Base-by-base conservation (phyloP, 2,113 vertebrate genomes). In the Arizona elegans region DNA sequence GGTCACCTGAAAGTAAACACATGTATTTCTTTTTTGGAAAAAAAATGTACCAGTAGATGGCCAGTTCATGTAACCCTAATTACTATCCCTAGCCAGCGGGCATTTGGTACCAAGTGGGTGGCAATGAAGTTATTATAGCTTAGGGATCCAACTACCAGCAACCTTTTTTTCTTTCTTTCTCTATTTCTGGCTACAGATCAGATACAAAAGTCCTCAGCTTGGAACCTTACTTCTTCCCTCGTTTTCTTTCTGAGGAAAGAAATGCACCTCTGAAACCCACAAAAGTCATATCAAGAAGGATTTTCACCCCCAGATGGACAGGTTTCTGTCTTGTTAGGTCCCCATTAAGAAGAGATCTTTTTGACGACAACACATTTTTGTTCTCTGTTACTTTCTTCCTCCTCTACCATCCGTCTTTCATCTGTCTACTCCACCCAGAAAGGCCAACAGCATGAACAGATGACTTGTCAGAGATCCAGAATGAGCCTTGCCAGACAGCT, bases 21-120 rank as follows among this genome's bases (percentile, higher is more conserved):
- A 0, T 85, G 94, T 88, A 17, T 95, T 91, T 87, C 53, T 90
- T 29, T 87, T 0, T 0, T 29, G 26, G 59, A 3, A 23, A 38
- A 29, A 24, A 21, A 81, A 81, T 81, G 33, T 81, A 54, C 88
- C 52, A 55, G 5, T 1, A 0, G 17, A 58, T 58, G 12, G n/a
- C 88, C 91, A 87, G 5, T 2, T 33, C 52, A 24, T 33, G 23
- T 87, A 8, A 0, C 47, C 13, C 19, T 21, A 1, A 0, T 38
- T n/a, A 55, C 62, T 55, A 26, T 75, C 29, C 92, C 47, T 0
- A 0, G 47, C 50, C 26, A 86, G 24, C 12, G 19, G 24, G 70
- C 54, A 55, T 0, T 24, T n/a, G 47, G n/a, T 12, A 59, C 17
- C 52, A 90, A 23, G 47, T 38, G 33, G 55, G 53, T 55, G 52